Conservation (phyloP, 2,888 invertebrate genomes). For the Caenorhabditis sp. region DNA sequence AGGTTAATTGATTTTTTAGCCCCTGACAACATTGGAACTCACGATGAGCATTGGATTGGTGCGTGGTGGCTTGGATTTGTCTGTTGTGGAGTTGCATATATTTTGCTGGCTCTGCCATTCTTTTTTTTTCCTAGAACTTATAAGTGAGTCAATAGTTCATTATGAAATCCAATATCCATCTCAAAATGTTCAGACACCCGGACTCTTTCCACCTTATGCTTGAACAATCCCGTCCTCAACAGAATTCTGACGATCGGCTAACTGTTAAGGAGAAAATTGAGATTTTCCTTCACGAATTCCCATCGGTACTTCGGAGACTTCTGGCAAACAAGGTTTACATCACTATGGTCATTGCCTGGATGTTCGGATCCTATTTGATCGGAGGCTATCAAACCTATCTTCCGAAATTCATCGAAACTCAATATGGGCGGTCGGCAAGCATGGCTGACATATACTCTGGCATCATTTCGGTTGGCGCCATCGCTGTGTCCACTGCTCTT, state of each 20-base stretch:
- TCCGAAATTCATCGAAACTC: conserved; percentile 89
- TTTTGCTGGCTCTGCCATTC: conserved; percentile 87
- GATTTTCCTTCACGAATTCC: conserved; percentile 74
- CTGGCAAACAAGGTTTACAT: conserved; percentile 87
- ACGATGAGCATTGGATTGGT: conserved; percentile 89
- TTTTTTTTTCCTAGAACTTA: conserved; percentile 87
- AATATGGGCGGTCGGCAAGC: conserved; percentile 88
- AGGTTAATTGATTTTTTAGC: conserved; percentile 53
- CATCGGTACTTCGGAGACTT: conserved; percentile 85
- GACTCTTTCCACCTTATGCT: conserved; percentile 62
- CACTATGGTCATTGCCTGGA: conserved; percentile 87
- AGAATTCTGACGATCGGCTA: conserved; percentile 35
- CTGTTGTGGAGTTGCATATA: conserved; percentile 86
- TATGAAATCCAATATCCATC: no score
- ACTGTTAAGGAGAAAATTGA: conserved; percentile 48
- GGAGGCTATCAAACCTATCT: conserved; percentile 86
- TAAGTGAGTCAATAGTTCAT: no score
- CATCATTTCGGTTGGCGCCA: conserved; percentile 76
- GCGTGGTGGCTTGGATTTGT: conserved; percentile 89
- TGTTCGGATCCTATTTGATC: conserved; percentile 85
- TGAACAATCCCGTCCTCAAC: conserved; percentile 34
- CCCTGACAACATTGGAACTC: conserved; percentile 86
- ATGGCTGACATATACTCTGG: conserved; percentile 88
- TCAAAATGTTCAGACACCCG: conserved; percentile 59
- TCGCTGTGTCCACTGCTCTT: conserved; percentile 76